Base-by-base conservation (phyloP, 2,113 vertebrate species). In the Pangasianodon hypophthalmus region DNA sequence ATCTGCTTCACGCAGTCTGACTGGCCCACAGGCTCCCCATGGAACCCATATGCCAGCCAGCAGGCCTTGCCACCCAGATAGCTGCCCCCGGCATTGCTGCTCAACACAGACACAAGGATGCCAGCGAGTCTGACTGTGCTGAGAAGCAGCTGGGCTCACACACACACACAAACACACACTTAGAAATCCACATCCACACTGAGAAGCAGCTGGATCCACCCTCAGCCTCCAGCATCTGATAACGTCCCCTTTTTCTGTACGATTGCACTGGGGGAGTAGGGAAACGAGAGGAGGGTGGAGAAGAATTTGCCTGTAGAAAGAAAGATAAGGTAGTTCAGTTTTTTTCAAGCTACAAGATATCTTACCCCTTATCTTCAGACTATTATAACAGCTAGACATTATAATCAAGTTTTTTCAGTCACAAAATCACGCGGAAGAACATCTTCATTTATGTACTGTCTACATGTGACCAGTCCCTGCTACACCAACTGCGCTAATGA, bases 11-110 rank as follows among this genome's bases (percentile, higher is more conserved):
- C 18, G 73, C 88, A 90, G 48, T 56, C 84, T 80, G 56, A 79
- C 73, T 52, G 50, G 64, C 89, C 89, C 84, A 86, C 84, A 81
- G 32, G 58, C 90, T 69, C 83, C 60, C 60, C 77, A 87, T 88
- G 87, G 90, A 91, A 88, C 91, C 87, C 88, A 50, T 85, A 88
- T 80, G 83, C 73, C 87, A 88, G 92, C 87, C 92, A 77, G 89
- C 82, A 87, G 92, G 85, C 85, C 41, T 46, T 89, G 93, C 93
- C 95, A 94, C 95, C 93, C 94, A 95, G 82, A 89, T 89, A 91
- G 93, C 62, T 86, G 88, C 90, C 80, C 58, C 75, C 87, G 86
- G 69, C 83, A 71, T 64, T 84, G 71, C 52, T 48, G 73, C 73
- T 64, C 29, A 73, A 88, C 48, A 80, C 86, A 85, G 91, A 37